Evolutionary conservation across 2,888 invertebrate genomes (phyloP).

Genomic region (Drosophila fulvimacula): DNA sequence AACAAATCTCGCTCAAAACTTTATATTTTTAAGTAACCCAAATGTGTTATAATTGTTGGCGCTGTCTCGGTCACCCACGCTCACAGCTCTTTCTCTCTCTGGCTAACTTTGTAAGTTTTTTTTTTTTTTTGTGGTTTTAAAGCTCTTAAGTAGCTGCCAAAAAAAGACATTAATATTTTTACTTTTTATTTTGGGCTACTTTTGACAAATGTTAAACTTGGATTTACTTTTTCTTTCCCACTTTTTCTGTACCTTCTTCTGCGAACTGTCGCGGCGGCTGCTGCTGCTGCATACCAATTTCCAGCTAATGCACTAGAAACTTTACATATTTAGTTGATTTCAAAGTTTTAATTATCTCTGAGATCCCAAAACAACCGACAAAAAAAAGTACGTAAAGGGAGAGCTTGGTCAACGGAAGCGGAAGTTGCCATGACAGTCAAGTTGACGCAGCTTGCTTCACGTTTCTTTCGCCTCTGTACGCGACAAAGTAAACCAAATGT

Average conservation of each 20-base stretch:
- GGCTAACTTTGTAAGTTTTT: background rate
- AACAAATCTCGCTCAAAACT: conserved; percentile 50
- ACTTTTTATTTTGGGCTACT: conserved; percentile 25
- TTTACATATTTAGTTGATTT: conserved; percentile 71
- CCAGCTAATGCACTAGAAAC: conserved; percentile 73
- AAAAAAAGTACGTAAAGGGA: conserved; percentile 9
- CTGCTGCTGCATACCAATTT: conserved; percentile 47
- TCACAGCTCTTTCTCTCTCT: background rate
- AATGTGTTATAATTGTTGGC: conserved; percentile 66
- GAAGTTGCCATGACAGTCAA: conserved; percentile 66
- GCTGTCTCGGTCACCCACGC: background rate
- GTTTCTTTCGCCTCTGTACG: conserved; percentile 16
- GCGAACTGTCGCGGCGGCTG: background rate
- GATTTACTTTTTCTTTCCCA: conserved; percentile 14
- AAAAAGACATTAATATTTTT: conserved; percentile 33
- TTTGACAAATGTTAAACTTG: conserved; percentile 30
- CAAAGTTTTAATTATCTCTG: conserved; percentile 78
- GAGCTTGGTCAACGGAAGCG: conserved; percentile 44
- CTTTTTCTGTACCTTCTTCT: background rate
- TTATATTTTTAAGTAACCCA: conserved; percentile 61
- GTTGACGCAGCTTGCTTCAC: conserved; percentile 37
- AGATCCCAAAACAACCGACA: conserved; percentile 51
- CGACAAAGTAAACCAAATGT: conserved; percentile 48
- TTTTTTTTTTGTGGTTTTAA: conserved; percentile 14
- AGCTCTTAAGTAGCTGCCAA: conserved; percentile 26